A percentile compares a stretch with the other conserved stretches of the same genome.
Evolutionary conservation across 2,113 vertebrate genomes (phyloP).

Genomic region (Cricetomys ansorgei): DNA sequence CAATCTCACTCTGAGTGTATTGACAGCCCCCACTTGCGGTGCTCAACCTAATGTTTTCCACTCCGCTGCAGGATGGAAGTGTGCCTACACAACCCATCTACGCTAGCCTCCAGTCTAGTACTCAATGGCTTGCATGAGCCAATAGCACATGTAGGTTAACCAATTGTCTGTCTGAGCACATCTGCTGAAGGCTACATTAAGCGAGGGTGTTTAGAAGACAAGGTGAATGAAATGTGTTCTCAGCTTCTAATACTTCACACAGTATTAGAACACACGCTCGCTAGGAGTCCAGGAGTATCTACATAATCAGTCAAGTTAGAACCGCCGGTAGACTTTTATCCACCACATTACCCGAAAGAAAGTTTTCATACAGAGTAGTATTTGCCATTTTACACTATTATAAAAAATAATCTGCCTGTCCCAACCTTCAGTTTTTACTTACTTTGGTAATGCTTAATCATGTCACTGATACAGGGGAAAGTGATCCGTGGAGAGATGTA

Average conservation of each 20-base stretch:
- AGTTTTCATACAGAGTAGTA: conserved; percentile 71
- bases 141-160: no score
- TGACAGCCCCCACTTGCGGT: fast-evolving
- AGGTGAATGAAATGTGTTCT: not conserved
- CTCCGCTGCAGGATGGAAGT: no score
- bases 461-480: conserved; percentile 90
- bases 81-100: not conserved
- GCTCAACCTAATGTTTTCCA: not conserved
- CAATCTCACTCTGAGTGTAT: not conserved
- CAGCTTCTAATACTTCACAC: not conserved
- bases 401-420: not conserved
- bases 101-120: no score
- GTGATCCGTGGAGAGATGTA: conserved; percentile 98
- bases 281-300: not conserved
- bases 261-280: not conserved
- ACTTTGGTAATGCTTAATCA: conserved; percentile 99
- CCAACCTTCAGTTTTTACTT: conserved; percentile 80
- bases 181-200: not conserved
- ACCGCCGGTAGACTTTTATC: not conserved
- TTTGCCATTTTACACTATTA: not conserved
- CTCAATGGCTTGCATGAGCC: not conserved
- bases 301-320: not conserved
- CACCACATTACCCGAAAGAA: not conserved
- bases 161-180: not conserved
- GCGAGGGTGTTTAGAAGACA: not conserved